Conservation (phyloP, 1,140 invertebrate genomes). For the Druon quercuslanigerum region DNA sequence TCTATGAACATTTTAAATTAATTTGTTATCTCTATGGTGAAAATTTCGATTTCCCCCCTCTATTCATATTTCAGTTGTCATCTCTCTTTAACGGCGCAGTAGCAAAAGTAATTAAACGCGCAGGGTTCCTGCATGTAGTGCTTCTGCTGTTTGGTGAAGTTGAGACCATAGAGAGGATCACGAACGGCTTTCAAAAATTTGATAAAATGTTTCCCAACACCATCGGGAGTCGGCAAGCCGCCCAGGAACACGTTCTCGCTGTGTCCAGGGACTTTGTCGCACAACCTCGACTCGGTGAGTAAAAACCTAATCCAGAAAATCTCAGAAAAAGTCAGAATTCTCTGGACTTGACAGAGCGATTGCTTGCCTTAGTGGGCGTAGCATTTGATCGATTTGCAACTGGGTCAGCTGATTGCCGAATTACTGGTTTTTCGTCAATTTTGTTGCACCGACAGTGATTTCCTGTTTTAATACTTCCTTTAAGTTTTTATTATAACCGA, state of each 20-base stretch:
- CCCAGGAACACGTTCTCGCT: constrained; percentile 90
- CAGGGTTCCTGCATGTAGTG: constrained; percentile 68
- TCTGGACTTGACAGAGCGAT: constrained; percentile 7
- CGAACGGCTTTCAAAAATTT: constrained; percentile 46
- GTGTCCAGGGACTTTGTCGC: constrained; percentile 97
- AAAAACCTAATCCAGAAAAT: constrained; percentile 47
- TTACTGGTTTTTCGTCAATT: background rate
- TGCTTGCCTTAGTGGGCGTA: constrained; percentile 62
- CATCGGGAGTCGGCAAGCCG: constrained; percentile 77
- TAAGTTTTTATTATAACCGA: background rate
- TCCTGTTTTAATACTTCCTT: no score
- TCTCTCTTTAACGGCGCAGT: constrained; percentile 68
- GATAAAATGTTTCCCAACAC: constrained; percentile 65
- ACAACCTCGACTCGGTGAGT: constrained; percentile 97
- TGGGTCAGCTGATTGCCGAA: constrained; percentile 67
- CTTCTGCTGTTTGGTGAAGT: constrained; percentile 71
- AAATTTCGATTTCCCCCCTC: constrained; percentile 12
- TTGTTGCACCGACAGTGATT: background rate
- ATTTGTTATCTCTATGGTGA: background rate
- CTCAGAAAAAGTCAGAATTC: background rate
- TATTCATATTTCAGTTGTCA: constrained; percentile 5
- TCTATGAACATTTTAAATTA: background rate
- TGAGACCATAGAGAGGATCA: constrained; percentile 32
- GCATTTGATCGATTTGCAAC: constrained; percentile 66
- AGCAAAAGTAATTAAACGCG: constrained; percentile 70